A percentile compares a stretch with the other conserved stretches of the same genome.
These are phyloP conservation scores for Trochalopteron elliotii DNA, from an alignment of 2,113 vertebrate genomes.

Conservation along the genomic window DNA sequence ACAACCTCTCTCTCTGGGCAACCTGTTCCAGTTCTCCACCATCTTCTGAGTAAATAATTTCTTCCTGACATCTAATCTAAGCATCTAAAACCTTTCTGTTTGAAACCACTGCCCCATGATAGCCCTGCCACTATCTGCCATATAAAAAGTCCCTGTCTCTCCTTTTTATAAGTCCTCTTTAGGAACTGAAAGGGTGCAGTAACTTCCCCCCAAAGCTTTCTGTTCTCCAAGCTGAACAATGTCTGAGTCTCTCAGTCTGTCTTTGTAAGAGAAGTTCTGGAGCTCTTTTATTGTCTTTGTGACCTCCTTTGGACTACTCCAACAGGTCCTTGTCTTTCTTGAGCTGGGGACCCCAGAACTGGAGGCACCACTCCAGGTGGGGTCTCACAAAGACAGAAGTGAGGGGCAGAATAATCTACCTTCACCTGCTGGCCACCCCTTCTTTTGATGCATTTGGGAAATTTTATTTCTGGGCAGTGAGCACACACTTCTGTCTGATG, in stretches of 20 bases:
- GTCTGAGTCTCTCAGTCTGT: background rate
- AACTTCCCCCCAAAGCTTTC: accelerated
- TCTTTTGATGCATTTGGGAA: background rate
- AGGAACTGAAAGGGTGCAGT: background rate
- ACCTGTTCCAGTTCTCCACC: background rate
- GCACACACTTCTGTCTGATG: background rate
- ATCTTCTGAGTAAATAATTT: background rate
- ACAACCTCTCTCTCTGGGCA: background rate
- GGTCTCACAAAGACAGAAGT: background rate
- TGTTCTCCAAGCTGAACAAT: background rate
- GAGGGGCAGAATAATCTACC: background rate
- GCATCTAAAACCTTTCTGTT: background rate
- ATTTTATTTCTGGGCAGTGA: background rate
- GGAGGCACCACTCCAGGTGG: no score
- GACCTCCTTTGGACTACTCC: background rate
- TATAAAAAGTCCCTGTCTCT: background rate
- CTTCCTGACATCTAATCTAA: background rate
- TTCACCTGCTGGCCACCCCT: no score
- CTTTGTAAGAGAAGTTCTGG: accelerated
- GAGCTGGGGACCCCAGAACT: no score
- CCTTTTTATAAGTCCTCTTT: background rate
- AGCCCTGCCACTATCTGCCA: background rate
- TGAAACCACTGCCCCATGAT: background rate
- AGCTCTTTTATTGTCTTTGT: background rate
- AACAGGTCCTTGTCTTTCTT: background rate